Conservation (phyloP, 1,140 invertebrate genomes). For the Pachyrhynchus sulphureomaculatus region DNA sequence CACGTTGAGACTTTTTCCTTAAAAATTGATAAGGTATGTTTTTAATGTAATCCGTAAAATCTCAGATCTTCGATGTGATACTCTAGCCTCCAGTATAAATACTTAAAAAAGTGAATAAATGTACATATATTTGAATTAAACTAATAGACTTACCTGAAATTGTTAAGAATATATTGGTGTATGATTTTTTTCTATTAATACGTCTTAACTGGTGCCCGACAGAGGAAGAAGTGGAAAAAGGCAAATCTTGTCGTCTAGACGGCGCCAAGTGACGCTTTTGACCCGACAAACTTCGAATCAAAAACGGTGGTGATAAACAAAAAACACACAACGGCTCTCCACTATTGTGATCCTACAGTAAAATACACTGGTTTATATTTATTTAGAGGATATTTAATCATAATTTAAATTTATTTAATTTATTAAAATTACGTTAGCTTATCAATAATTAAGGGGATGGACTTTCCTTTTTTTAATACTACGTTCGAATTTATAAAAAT, state of each 20-base stretch:
- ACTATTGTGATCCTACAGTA: background rate
- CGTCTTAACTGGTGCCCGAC: conserved; percentile 3
- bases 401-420: background rate
- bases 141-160: conserved; percentile 19
- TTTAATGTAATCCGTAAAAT: too few relatives aligned
- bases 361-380: background rate
- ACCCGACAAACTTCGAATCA: conserved; percentile 6
- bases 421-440: background rate
- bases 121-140: background rate
- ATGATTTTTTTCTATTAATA: conserved; percentile 10
- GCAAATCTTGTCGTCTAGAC: conserved; percentile 20
- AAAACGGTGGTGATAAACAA: conserved; percentile 27
- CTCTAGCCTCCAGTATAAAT: too few relatives aligned
- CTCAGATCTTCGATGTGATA: too few relatives aligned
- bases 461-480: too few relatives aligned
- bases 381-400: too few relatives aligned
- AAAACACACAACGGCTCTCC: conserved; percentile 28
- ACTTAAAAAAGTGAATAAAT: too few relatives aligned
- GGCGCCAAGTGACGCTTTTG: conserved; percentile 17
- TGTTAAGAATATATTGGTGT: background rate
- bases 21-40: background rate
- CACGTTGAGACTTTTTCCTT: background rate
- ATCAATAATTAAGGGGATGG: too few relatives aligned
- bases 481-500: too few relatives aligned
- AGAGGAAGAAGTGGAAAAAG: conserved; percentile 18